Base-by-base conservation (phyloP, 2,797 vertebrate genomes). In the Limnodromus scolopaceus region DNA sequence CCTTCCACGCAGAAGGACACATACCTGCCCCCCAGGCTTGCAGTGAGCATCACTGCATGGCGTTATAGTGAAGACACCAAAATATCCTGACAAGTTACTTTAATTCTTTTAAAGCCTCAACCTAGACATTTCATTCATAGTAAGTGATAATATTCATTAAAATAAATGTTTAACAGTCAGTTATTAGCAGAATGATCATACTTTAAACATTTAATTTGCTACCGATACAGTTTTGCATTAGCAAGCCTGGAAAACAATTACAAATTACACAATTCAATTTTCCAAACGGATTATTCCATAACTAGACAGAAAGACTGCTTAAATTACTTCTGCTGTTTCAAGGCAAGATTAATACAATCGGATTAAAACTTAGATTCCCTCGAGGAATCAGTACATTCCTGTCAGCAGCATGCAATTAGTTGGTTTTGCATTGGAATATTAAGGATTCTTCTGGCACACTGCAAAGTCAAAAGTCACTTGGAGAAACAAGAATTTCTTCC, bases 251-350 rank as follows among this genome's bases (percentile, higher is more conserved):
- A 95, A 97, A 98, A 98, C 95, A 97, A 97, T 94, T 85, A 75
- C 85, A 94, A 96, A 89, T 87, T 66, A 90, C 86, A 95, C 87
- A 96, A 93, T 97, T 95, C 95, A 94, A 96, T 98, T 98, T 98
- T 98, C 95, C 92, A 96, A 98, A 93, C 75, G 94, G 92, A 97
- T 97, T 97, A 88, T 94, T 97, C 94, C 96, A 72, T 53, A 97
- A 96, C 75, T 88, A 95, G 92, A 80, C 43, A 70, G 93, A 93
- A 94, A 94, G 85, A 91, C 54, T 55, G 22, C 27, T 95, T 69
- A 95, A 96, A 96, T 95, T 70, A 96, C 94, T 97, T 82, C 91
- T 94, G 76, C 76, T 78, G 87, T 93, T 96, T 87, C 95, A 85
- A 94, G 53, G 84, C 79, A 91, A 80, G 84, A 97, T 92, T 88